Evolutionary conservation across 2,113 vertebrate genomes (phyloP).

Genomic region (Pipra filicauda): DNA sequence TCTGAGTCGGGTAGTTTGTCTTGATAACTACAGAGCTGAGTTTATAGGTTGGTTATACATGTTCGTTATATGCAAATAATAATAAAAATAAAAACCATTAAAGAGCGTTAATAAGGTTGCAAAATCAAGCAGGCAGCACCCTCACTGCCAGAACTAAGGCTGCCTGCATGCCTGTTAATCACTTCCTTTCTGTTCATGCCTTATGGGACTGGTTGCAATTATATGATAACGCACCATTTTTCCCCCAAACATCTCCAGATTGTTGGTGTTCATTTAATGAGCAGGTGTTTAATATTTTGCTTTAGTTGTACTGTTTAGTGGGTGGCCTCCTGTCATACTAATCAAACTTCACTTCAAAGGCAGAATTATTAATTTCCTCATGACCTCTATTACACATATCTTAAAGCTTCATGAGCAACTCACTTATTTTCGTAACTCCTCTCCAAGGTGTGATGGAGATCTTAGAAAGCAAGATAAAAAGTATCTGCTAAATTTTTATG

Average conservation of each 20-base stretch:
- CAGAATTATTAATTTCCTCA: slow-evolving; percentile 22
- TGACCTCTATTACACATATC: not conserved
- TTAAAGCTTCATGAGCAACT: not conserved
- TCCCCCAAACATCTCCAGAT: not conserved
- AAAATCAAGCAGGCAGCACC: not conserved
- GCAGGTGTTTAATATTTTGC: slow-evolving; percentile 26
- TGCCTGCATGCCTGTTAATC: not conserved
- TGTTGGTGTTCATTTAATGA: not conserved
- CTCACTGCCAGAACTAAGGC: not conserved
- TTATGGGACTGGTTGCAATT: not conserved
- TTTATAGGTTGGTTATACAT: not conserved
- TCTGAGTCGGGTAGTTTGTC: not conserved
- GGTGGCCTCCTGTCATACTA: not conserved
- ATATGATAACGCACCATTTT: not conserved
- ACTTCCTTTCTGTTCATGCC: not conserved
- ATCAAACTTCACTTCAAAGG: slow-evolving; percentile 9
- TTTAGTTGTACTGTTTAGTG: not conserved
- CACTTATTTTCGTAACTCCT: not conserved
- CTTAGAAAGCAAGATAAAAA: not conserved
- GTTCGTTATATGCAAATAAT: not conserved
- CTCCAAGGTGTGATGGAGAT: not conserved
- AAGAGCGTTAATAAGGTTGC: not conserved
- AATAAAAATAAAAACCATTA: not conserved
- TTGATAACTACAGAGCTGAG: not conserved
- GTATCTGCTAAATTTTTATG: not conserved